These are phyloP conservation scores for Lates japonicus DNA, from an alignment of 2,797 vertebrate genomes.

Conservation along the genomic window DNA sequence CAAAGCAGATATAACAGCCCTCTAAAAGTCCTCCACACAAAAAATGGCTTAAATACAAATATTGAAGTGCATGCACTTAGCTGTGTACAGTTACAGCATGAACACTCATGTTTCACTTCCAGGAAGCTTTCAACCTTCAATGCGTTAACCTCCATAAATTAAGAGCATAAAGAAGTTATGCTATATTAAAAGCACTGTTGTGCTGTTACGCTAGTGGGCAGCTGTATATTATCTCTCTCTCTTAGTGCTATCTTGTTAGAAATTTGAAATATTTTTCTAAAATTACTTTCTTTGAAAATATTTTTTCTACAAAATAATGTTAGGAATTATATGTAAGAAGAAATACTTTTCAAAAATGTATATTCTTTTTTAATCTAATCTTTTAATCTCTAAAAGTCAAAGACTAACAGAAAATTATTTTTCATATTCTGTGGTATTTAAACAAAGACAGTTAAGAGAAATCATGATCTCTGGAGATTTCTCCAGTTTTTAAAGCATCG, in stretches of 20 bases:
- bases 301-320: neutral
- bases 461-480: neutral
- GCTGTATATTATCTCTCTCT: conserved; percentile 4
- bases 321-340: too few relatives aligned
- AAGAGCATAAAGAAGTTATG: conserved; percentile 38
- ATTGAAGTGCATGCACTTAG: conserved; percentile 59
- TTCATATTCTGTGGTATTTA: neutral
- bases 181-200: conserved; percentile 43
- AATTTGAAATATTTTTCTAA: neutral
- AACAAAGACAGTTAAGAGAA: neutral
- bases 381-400: too few relatives aligned
- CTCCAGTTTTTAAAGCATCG: neutral
- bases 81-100: conserved; percentile 50
- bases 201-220: neutral
- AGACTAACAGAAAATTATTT: too few relatives aligned
- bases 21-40: conserved; percentile 44
- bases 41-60: conserved; percentile 47
- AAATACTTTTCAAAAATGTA: too few relatives aligned
- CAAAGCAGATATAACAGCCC: conserved; percentile 31
- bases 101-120: conserved; percentile 70
- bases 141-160: conserved; percentile 65
- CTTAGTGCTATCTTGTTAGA: neutral
- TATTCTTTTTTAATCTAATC: too few relatives aligned
- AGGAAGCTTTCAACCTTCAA: conserved; percentile 75
- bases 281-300: conserved; percentile 19